phyloP scores from a whole-genome alignment of 2,797 vertebrate species.

The Intellagama lesueurii region DNA sequence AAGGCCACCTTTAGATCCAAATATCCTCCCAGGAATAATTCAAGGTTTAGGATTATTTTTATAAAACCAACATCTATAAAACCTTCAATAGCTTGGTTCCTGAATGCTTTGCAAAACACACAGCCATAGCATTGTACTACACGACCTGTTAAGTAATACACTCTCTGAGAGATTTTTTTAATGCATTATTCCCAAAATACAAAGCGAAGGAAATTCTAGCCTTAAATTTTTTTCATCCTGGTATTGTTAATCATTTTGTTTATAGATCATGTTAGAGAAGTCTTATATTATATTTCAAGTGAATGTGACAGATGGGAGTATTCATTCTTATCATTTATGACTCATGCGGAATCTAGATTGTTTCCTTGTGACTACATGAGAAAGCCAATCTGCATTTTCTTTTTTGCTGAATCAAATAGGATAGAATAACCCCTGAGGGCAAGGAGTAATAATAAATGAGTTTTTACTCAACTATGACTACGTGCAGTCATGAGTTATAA shows the following conservation, averaged over 20 bases:
- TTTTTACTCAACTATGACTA: slow-evolving; percentile 11
- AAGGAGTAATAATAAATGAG: background rate
- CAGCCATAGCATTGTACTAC: background rate
- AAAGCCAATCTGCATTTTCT: background rate
- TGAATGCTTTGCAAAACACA: background rate
- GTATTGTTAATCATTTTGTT: background rate
- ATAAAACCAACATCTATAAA: background rate
- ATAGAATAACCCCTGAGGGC: slow-evolving; percentile 25
- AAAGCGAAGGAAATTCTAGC: slow-evolving; percentile 32
- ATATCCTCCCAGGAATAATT: background rate
- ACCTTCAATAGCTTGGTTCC: background rate
- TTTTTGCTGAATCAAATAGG: slow-evolving; percentile 27
- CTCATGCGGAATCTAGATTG: slow-evolving; percentile 26
- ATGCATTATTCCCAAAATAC: background rate
- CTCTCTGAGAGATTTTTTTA: background rate
- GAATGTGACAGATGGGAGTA: background rate
- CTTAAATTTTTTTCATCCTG: slow-evolving; percentile 36
- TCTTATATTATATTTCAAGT: slow-evolving; percentile 30
- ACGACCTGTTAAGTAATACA: background rate
- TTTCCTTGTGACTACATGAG: slow-evolving; percentile 51
- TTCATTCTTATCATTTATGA: slow-evolving; percentile 12
- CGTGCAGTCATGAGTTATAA: background rate
- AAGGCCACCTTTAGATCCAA: too few relatives aligned
- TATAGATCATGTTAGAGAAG: slow-evolving; percentile 9
- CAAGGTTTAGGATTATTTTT: background rate